These are phyloP conservation scores for Drosophila oshimai DNA, from an alignment of 1,140 invertebrate genomes.

Conservation along the genomic window DNA sequence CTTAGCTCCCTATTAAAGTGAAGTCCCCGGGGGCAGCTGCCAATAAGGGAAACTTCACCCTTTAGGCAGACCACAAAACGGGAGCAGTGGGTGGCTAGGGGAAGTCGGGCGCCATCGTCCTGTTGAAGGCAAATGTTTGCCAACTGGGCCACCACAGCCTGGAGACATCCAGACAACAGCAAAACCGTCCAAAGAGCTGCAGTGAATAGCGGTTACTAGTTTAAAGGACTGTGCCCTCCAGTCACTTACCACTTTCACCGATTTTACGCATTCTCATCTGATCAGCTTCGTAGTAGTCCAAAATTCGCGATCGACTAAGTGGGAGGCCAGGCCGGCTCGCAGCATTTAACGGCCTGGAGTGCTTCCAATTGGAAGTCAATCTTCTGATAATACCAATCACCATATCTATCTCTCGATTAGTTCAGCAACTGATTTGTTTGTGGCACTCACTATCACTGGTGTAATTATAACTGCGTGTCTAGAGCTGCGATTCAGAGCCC, in stretches of 20 bases:
- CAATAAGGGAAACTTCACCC: slow-evolving; percentile 31
- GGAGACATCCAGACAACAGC: slow-evolving; percentile 3
- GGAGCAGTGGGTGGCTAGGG: slow-evolving; percentile 30
- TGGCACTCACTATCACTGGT: slow-evolving; percentile 32
- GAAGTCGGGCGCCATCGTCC: slow-evolving; percentile 40
- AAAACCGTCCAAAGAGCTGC: neutral
- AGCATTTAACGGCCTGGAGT: slow-evolving; percentile 46
- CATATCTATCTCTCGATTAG: slow-evolving; percentile 64
- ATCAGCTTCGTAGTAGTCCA: slow-evolving; percentile 17
- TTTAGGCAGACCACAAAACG: slow-evolving; percentile 46
- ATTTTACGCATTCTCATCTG: slow-evolving; percentile 1
- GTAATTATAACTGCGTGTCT: slow-evolving; percentile 49
- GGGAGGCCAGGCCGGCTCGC: neutral
- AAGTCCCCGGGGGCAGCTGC: slow-evolving; percentile 52
- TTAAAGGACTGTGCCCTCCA: neutral
- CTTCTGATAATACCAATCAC: slow-evolving; percentile 70
- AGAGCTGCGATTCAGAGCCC: neutral
- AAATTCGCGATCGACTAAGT: slow-evolving; percentile 51
- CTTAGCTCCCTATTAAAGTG: slow-evolving; percentile 55
- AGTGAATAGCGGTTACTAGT: neutral
- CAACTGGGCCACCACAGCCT: slow-evolving; percentile 7
- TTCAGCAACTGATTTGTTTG: slow-evolving; percentile 40
- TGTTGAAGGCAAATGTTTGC: slow-evolving; percentile 28
- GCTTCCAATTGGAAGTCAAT: slow-evolving; percentile 61
- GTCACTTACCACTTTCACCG: slow-evolving; percentile 17